Percentiles rank a stretch among this genome's conserved stretches.
phyloP scores from a whole-genome alignment of 2,113 vertebrate species.

The Felis chaus region DNA sequence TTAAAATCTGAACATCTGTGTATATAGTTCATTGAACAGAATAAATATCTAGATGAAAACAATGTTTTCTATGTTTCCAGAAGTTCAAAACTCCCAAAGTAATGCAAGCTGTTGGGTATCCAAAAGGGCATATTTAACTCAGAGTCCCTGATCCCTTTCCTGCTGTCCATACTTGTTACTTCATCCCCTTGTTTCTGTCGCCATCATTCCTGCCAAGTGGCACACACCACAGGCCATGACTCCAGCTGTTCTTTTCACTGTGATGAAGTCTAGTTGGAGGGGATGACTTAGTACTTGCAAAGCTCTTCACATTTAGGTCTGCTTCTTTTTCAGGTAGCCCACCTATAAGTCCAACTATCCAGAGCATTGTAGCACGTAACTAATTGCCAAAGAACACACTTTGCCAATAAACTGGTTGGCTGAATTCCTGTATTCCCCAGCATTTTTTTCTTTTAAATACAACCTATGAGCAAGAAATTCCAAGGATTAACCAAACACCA shows the following conservation, averaged over 20 bases:
- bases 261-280: neutral
- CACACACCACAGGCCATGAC: neutral
- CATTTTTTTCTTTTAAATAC: conserved; percentile 4
- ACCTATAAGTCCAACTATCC: neutral
- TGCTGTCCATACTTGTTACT: neutral
- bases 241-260: neutral
- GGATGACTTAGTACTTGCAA: neutral
- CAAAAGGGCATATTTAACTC: neutral
- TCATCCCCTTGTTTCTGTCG: neutral
- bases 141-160: neutral
- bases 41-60: conserved; percentile 24
- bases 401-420: neutral
- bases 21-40: conserved; percentile 3
- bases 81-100: neutral
- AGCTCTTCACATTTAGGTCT: neutral
- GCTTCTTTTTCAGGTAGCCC: neutral
- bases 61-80: neutral
- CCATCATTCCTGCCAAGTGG: neutral
- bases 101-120: neutral
- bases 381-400: neutral
- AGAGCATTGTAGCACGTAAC: neutral
- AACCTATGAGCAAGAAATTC: conserved; percentile 28
- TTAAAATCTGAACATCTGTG: neutral
- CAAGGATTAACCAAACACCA: neutral
- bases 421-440: neutral